Evolutionary conservation across 2,888 invertebrate genomes (phyloP).

Genomic region (Hesperia comma): DNA sequence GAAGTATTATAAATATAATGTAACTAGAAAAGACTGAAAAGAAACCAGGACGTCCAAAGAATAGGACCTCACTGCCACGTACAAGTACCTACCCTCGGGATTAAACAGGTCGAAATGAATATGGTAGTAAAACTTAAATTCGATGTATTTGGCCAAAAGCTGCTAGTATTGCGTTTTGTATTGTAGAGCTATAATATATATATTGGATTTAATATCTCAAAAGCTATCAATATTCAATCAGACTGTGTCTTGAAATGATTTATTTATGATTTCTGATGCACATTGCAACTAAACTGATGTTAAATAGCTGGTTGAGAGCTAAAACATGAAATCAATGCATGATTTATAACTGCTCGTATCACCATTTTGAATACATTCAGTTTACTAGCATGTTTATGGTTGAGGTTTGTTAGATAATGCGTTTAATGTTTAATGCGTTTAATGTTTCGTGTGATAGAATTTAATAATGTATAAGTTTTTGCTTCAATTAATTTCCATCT

Average conservation of each 20-base stretch:
- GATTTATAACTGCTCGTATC: slow-evolving; percentile 21
- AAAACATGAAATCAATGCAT: slow-evolving; percentile 15
- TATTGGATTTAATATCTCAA: slow-evolving; percentile 16
- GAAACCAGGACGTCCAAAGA: too few species aligned
- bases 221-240: slow-evolving; percentile 32
- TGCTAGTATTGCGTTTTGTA: neutral
- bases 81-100: neutral
- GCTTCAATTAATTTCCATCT: too few species aligned
- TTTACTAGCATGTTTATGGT: neutral
- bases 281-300: slow-evolving; percentile 10
- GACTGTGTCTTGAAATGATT: slow-evolving; percentile 27
- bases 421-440: too few species aligned
- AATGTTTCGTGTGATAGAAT: too few species aligned
- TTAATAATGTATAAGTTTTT: too few species aligned
- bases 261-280: slow-evolving; percentile 29
- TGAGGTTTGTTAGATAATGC: neutral
- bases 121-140: neutral
- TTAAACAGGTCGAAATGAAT: neutral
- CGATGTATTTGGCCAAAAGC: neutral
- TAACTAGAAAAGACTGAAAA: too few species aligned
- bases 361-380: slow-evolving; percentile 18
- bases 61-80: neutral
- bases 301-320: slow-evolving; percentile 11
- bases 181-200: neutral
- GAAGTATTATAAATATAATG: too few species aligned